Evolutionary conservation across 1,140 invertebrate genomes (phyloP).

Genomic region (Tetraneura akinire): DNA sequence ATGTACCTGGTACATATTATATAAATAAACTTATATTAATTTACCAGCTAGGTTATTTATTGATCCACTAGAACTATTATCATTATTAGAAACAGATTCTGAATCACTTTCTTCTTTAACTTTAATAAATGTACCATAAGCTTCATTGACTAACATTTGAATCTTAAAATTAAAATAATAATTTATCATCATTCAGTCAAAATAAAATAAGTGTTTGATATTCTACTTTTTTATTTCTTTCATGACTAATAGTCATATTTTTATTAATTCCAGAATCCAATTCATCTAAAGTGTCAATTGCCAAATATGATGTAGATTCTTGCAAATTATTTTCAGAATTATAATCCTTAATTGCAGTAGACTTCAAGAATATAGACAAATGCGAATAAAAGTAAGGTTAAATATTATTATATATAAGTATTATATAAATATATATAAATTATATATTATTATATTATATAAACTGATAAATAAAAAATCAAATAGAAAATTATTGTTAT

Average conservation of each 20-base stretch:
- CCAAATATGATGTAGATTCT: conserved; percentile 3
- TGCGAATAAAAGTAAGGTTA: neutral
- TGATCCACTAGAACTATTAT: conserved; percentile 33
- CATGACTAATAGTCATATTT: conserved; percentile 31
- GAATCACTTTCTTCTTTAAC: conserved; percentile 53
- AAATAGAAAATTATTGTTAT: conserved; percentile 28
- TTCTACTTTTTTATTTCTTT: conserved; percentile 39
- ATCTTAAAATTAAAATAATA: conserved; percentile 53
- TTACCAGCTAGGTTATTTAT: conserved; percentile 33
- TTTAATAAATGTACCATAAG: conserved; percentile 50
- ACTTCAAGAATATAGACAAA: conserved; percentile 14
- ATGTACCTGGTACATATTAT: too few species aligned
- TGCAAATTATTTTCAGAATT: conserved; percentile 21
- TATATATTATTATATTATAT: neutral
- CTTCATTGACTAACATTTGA: conserved; percentile 55
- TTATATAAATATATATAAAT: conserved; percentile 6
- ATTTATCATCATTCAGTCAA: neutral
- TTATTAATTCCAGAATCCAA: neutral
- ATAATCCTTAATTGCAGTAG: conserved; percentile 27
- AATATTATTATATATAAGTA: neutral
- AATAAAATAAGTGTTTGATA: conserved; percentile 10
- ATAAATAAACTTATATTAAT: neutral
- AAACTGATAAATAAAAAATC: conserved; percentile 12
- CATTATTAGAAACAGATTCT: conserved; percentile 53
- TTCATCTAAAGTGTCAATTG: conserved; percentile 19